These are phyloP conservation scores for Auanema freiburgensis DNA, from an alignment of 2,888 invertebrate species.

Conservation along the genomic window DNA sequence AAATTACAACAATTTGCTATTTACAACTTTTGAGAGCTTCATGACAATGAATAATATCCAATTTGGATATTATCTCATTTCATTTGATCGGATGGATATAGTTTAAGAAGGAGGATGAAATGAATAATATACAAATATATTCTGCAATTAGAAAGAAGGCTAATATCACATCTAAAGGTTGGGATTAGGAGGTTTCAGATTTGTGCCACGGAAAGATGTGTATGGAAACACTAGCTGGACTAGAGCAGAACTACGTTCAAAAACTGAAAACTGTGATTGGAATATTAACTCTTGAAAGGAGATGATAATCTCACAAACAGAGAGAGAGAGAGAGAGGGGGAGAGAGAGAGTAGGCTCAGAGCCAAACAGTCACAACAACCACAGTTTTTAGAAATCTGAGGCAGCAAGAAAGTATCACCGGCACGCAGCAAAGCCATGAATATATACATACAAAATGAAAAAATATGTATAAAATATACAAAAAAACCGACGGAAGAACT, in stretches of 20 bases:
- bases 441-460: neutral
- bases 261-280: slow-evolving; percentile 18
- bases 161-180: slow-evolving; percentile 23
- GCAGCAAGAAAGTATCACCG: slow-evolving; percentile 8
- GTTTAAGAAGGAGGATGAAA: neutral
- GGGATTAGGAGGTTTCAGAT: slow-evolving; percentile 3
- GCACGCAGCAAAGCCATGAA: neutral
- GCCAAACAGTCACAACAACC: neutral
- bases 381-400: neutral
- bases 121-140: neutral
- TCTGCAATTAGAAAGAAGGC: slow-evolving; percentile 2
- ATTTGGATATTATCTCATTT: no score
- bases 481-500: neutral
- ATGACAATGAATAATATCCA: no score
- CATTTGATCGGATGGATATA: no score
- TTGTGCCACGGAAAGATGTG: slow-evolving; percentile 1
- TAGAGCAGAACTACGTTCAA: slow-evolving; percentile 6
- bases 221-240: slow-evolving; percentile 6
- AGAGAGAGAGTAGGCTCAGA: slow-evolving; percentile 15
- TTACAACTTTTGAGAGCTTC: no score
- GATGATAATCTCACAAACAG: slow-evolving; percentile 1
- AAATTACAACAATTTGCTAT: no score
- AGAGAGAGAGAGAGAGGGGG: slow-evolving; percentile 14
- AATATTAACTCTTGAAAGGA: slow-evolving; percentile 6
- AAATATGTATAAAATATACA: no score